phyloP scores from a whole-genome alignment of 2,113 vertebrate species.

The Engystomops pustulosus region DNA sequence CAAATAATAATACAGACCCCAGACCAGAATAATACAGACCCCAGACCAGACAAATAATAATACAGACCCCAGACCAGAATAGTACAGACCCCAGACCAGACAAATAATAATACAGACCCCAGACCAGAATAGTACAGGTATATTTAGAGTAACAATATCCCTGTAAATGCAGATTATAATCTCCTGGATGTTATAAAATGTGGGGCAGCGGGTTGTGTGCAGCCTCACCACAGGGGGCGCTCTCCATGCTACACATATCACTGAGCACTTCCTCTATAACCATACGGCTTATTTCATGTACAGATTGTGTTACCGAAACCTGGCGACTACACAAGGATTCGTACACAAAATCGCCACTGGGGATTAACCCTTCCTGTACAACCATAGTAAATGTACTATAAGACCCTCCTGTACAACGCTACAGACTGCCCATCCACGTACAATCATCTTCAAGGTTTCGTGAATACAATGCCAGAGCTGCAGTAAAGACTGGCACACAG shows the following conservation, averaged over 20 bases:
- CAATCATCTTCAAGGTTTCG: neutral
- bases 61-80: no score
- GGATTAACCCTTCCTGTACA: neutral
- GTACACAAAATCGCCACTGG: neutral
- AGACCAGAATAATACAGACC: no score
- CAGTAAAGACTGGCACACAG: neutral
- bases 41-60: no score
- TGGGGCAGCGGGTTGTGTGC: neutral
- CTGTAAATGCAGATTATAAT: neutral
- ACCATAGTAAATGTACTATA: no score
- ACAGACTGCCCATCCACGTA: no score
- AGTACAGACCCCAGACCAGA: no score
- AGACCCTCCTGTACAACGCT: no score
- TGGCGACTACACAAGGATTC: neutral
- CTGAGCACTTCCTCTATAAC: neutral
- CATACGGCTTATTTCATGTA: neutral
- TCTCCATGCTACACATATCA: neutral
- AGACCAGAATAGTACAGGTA: no score
- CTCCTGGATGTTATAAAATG: neutral
- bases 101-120: no score
- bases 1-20: no score
- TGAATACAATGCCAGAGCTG: neutral
- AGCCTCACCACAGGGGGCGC: no score
- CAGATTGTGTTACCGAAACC: neutral
- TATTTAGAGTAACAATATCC: no score